Evolutionary conservation across 2,113 vertebrate species (phyloP).

Genomic region (Sylvia atricapilla): DNA sequence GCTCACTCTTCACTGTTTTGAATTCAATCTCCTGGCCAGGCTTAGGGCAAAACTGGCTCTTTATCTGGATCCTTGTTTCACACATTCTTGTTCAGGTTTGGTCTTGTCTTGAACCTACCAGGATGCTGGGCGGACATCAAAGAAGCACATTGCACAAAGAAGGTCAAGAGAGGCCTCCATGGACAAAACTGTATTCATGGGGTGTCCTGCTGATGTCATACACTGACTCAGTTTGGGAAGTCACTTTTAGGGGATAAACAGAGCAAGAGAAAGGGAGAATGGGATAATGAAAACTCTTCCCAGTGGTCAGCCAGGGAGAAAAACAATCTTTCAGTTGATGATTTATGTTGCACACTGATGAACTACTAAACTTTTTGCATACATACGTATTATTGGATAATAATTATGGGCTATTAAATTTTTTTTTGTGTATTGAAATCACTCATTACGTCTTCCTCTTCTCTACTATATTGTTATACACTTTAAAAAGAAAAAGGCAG

Average conservation of each 20-base stretch:
- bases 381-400: not conserved
- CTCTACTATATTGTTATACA: not conserved
- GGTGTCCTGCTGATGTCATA: not conserved
- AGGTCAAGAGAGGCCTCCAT: not conserved
- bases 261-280: not conserved
- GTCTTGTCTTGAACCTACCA: not conserved
- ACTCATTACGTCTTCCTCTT: not conserved
- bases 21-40: not conserved
- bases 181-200: not conserved
- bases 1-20: not conserved
- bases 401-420: not conserved
- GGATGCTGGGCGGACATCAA: not conserved
- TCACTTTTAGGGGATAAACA: not conserved
- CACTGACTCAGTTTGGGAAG: not conserved
- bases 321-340: not conserved
- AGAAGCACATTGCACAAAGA: not conserved
- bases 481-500: not conserved
- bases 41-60: not conserved
- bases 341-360: not conserved
- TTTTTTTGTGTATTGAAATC: accelerated
- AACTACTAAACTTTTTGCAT: not conserved
- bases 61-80: not conserved
- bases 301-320: not conserved
- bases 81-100: not conserved
- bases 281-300: not conserved